Evolutionary conservation across 1,140 invertebrate genomes (phyloP).

Genomic region (Leptopilina boulardi): DNA sequence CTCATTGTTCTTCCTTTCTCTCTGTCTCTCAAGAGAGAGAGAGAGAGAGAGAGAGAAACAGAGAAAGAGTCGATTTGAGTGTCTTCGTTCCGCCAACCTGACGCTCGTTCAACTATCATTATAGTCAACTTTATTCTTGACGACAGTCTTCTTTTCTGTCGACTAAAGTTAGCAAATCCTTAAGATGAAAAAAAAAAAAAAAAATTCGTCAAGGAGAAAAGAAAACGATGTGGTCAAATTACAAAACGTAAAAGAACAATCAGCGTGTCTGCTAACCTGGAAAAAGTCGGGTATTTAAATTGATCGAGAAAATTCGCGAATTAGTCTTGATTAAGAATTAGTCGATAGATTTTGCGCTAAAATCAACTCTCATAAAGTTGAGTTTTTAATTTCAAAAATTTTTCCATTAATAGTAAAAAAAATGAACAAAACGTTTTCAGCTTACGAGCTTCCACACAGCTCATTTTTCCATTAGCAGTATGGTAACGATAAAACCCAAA

Average conservation of each 20-base stretch:
- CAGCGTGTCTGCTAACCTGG: too few species aligned
- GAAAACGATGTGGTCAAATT: neutral
- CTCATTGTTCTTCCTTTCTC: constrained; percentile 46
- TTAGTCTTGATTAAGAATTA: too few species aligned
- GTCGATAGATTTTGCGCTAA: too few species aligned
- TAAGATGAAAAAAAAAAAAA: too few species aligned
- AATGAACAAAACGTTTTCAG: neutral
- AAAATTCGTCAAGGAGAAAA: neutral
- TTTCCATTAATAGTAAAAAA: too few species aligned
- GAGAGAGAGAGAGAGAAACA: too few species aligned
- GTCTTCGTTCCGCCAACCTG: constrained; percentile 50
- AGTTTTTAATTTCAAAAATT: neutral
- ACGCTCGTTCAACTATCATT: constrained; percentile 43
- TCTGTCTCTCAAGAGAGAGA: too few species aligned
- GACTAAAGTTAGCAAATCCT: constrained; percentile 16
- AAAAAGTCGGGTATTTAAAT: too few species aligned
- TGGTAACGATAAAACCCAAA: constrained; percentile 16
- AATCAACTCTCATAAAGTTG: too few species aligned
- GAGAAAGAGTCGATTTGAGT: constrained; percentile 48
- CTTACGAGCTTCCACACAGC: neutral
- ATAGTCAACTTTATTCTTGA: constrained; percentile 36
- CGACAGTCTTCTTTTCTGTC: neutral
- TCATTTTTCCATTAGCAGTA: constrained; percentile 15
- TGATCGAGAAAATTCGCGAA: too few species aligned
- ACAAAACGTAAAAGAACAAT: neutral